These are phyloP conservation scores for Acanthococcus lagerstroemiae DNA, from an alignment of 2,888 invertebrate genomes.

Conservation along the genomic window DNA sequence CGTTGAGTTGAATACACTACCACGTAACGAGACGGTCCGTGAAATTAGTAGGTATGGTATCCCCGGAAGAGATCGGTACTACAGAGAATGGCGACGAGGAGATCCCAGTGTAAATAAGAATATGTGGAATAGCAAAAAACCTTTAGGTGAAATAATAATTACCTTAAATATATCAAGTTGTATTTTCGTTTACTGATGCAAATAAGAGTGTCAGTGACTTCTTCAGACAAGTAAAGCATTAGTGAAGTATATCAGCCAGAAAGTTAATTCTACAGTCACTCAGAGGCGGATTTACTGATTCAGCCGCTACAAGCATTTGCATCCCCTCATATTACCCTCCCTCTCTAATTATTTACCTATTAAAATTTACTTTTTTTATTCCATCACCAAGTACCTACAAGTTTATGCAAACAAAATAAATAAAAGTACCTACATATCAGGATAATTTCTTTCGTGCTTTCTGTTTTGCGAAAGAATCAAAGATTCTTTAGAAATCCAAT, in stretches of 20 bases:
- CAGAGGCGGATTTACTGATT: too few species aligned
- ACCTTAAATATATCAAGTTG: too few species aligned
- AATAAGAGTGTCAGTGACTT: too few species aligned
- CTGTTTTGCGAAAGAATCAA: background rate
- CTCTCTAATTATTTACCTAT: background rate
- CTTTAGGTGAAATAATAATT: conserved; percentile 49
- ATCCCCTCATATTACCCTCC: too few species aligned
- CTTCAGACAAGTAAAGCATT: too few species aligned
- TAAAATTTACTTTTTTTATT: background rate
- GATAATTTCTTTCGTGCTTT: background rate
- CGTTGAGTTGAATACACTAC: too few species aligned
- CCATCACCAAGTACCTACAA: background rate
- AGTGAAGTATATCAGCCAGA: too few species aligned
- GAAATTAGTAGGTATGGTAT: background rate
- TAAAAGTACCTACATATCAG: background rate
- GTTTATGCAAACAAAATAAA: background rate
- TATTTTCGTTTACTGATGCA: too few species aligned
- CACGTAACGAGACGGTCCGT: background rate
- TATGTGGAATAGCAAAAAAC: conserved; percentile 63
- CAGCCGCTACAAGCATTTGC: too few species aligned
- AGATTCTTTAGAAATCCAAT: background rate
- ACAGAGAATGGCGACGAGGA: conserved; percentile 61
- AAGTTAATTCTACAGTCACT: too few species aligned
- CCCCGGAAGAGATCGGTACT: conserved; percentile 37
- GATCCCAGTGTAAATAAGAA: conserved; percentile 63